Percentiles rank a stretch among this genome's conserved stretches.
Evolutionary conservation across 2,888 invertebrate genomes (phyloP).

Genomic region (Eledone cirrhosa): DNA sequence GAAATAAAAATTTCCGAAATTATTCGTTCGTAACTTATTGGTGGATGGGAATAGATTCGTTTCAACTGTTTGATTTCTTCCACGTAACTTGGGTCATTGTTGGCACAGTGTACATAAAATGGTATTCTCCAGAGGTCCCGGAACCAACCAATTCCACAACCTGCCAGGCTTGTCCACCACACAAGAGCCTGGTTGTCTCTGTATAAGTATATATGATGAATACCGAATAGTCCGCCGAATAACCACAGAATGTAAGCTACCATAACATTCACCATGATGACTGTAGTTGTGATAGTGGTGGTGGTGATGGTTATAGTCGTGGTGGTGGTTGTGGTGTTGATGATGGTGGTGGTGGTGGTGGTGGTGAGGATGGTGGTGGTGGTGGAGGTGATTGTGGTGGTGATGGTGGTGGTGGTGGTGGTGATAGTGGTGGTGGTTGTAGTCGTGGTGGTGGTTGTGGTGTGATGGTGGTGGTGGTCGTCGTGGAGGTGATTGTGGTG

Average conservation of each 20-base stretch:
- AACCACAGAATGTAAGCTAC: constrained; percentile 86
- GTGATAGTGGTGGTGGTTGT: no score
- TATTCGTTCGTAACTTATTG: constrained; percentile 44
- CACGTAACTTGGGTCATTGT: constrained; percentile 61
- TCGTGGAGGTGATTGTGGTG: no score
- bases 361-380: no score
- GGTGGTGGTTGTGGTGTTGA: no score
- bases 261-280: constrained; percentile 67
- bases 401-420: no score
- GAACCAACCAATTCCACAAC: constrained; percentile 83
- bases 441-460: no score
- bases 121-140: constrained; percentile 86
- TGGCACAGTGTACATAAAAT: constrained; percentile 80
- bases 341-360: no score
- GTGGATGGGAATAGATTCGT: constrained; percentile 57
- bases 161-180: constrained; percentile 85
- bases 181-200: constrained; percentile 90
- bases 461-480: no score
- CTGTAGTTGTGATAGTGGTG: no score
- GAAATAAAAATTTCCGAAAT: constrained; percentile 55
- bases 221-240: constrained; percentile 85
- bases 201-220: constrained; percentile 89
- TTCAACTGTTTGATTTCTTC: constrained; percentile 73
- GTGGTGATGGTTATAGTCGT: no score
- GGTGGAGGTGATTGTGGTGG: no score